Percentiles rank a stretch among this genome's conserved stretches.
Evolutionary conservation across 1,140 invertebrate genomes (phyloP).

Genomic region (Luehdorfia chinensis): DNA sequence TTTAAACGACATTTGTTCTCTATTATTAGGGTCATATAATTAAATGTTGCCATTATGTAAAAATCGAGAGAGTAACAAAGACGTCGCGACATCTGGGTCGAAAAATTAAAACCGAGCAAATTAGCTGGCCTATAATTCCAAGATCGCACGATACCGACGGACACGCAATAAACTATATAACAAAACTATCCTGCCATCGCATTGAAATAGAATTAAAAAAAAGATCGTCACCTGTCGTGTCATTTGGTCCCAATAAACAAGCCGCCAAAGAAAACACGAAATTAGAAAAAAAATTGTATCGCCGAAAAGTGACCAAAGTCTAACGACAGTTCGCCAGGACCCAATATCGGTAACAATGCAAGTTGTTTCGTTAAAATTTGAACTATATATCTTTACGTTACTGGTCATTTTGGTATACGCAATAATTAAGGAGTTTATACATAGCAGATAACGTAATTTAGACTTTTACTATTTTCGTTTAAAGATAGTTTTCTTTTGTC

Average conservation of each 20-base stretch:
- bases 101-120: slow-evolving; percentile 53
- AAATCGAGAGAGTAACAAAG: no score
- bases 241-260: slow-evolving; percentile 70
- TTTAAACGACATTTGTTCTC: no score
- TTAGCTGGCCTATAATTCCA: slow-evolving; percentile 42
- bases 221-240: slow-evolving; percentile 71
- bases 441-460: no score
- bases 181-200: slow-evolving; percentile 49
- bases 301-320: slow-evolving; percentile 57
- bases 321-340: slow-evolving; percentile 49
- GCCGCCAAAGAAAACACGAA: slow-evolving; percentile 70
- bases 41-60: no score
- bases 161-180: slow-evolving; percentile 72
- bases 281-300: slow-evolving; percentile 61
- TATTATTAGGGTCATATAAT: no score
- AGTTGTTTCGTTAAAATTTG: neutral
- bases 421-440: no score
- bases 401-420: no score
- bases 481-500: slow-evolving; percentile 23
- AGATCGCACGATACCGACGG: slow-evolving; percentile 44
- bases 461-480: neutral
- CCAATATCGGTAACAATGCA: slow-evolving; percentile 12
- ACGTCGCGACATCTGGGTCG: slow-evolving; percentile 46
- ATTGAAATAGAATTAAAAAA: slow-evolving; percentile 46
- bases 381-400: no score